phyloP scores from a whole-genome alignment of 2,888 invertebrate species.

The Deilephila elpenor region DNA sequence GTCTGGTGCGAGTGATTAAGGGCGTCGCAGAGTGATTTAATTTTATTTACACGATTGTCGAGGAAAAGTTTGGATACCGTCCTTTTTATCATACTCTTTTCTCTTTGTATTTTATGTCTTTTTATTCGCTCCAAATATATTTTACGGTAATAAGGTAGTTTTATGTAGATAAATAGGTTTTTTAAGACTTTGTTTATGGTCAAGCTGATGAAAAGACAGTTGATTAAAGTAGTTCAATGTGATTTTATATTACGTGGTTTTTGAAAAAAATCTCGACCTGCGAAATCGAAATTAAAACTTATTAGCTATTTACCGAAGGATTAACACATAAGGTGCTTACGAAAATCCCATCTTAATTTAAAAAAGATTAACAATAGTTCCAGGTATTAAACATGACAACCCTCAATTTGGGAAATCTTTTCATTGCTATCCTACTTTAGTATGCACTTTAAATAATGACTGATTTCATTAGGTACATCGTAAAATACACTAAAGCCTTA shows the following conservation, averaged over 20 bases:
- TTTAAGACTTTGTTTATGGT: no score
- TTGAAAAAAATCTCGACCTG: no score
- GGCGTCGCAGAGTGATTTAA: conserved; percentile 5
- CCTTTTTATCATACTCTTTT: not conserved
- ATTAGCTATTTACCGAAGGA: no score
- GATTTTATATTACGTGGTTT: no score
- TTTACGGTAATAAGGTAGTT: not conserved
- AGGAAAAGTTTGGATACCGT: conserved; percentile 1
- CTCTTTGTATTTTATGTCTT: not conserved
- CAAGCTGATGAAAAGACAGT: no score
- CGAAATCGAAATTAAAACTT: no score
- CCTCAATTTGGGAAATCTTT: conserved; percentile 38
- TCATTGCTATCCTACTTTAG: conserved; percentile 42
- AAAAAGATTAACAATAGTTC: no score
- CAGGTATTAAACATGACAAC: not conserved
- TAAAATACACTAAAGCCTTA: conserved; percentile 58
- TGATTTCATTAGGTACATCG: conserved; percentile 74
- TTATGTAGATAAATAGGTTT: not conserved
- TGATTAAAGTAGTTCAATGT: no score
- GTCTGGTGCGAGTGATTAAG: conserved; percentile 19
- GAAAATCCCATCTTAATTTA: no score
- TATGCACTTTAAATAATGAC: conserved; percentile 75
- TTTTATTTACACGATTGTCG: conserved; percentile 1
- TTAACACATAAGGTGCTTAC: no score
- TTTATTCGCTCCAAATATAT: not conserved